These are phyloP conservation scores for Xerus rutilus DNA, from an alignment of 2,797 vertebrate genomes.

Conservation along the genomic window DNA sequence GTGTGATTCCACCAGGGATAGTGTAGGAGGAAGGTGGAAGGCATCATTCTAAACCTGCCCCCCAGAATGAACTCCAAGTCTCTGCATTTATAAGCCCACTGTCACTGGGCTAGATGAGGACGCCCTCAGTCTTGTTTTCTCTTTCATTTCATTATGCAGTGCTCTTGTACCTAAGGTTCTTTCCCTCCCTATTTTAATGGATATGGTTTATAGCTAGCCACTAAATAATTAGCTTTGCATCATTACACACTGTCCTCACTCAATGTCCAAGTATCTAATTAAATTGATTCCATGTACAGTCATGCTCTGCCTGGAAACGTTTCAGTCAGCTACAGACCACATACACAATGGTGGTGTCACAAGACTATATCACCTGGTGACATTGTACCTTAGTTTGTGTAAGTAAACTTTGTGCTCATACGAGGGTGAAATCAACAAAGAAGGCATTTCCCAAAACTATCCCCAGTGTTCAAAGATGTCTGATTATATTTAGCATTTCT, in stretches of 20 bases:
- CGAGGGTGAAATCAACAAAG: background rate
- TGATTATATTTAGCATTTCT: background rate
- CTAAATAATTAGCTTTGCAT: background rate
- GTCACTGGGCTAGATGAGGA: background rate
- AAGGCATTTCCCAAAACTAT: background rate
- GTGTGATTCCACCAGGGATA: background rate
- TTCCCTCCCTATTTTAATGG: background rate
- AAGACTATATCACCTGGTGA: background rate
- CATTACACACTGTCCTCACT: background rate
- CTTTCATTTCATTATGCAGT: background rate
- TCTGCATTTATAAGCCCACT: background rate
- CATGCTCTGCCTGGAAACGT: background rate
- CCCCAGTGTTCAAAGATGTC: background rate
- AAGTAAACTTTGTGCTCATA: background rate
- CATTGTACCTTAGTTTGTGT: background rate
- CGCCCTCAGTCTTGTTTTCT: background rate
- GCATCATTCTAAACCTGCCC: background rate
- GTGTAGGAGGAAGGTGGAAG: background rate
- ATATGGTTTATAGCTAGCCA: background rate
- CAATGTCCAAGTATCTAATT: background rate
- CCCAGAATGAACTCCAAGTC: background rate
- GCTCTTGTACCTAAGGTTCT: background rate
- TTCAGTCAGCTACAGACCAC: background rate
- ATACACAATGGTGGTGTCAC: background rate
- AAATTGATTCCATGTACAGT: background rate